Base-by-base conservation (phyloP, 2,888 invertebrate species). In the Pyrgus malvae region DNA sequence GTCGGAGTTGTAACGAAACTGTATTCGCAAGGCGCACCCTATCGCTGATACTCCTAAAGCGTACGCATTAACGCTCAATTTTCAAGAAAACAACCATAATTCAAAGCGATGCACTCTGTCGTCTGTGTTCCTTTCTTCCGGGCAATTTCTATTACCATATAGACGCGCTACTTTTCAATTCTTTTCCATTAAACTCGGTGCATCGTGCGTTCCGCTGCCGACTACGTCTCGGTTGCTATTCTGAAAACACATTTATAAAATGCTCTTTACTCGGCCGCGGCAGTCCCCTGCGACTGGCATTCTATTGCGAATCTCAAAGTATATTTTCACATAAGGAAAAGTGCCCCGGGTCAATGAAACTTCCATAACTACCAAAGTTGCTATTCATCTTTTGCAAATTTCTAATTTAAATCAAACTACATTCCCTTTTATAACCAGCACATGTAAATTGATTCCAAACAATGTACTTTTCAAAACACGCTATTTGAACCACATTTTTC, bases 121-220 rank as follows among this genome's bases (percentile, higher is more conserved):
- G 83, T 81, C 82, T 84, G 78, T 83, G 80, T 83, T 88, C 80
- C 82, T 86, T 88, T 88, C 89, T 89, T 87, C 87, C 88, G 80
- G 87, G 83, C 88, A 87, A 89, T 89, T 88, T 90, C 84, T 88
- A 90, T 90, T 90, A 89, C 88, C 90, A 90, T 90, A 90, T 89
- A 90, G 90, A 90, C 83, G 80, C 81, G 88, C 86, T 87, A 87
- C 87, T 90, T 89, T 89, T 90, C 89, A 89, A 89, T 89, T 89
- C 90, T 89, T 89, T 89, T 89, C 89, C 88, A 90, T 89, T 90
- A 89, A 89, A 90, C 80, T 90, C 85, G 85, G 83, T 85, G 83
- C 87, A 87, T 84, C 80, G 79, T 85, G 87, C 86, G 86, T 87
- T 86, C 78, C 74, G 72, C 72, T 74, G 72, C 71, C 75, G 71